These are phyloP conservation scores for Plecotus auritus DNA, from an alignment of 2,113 vertebrate species.

Conservation along the genomic window DNA sequence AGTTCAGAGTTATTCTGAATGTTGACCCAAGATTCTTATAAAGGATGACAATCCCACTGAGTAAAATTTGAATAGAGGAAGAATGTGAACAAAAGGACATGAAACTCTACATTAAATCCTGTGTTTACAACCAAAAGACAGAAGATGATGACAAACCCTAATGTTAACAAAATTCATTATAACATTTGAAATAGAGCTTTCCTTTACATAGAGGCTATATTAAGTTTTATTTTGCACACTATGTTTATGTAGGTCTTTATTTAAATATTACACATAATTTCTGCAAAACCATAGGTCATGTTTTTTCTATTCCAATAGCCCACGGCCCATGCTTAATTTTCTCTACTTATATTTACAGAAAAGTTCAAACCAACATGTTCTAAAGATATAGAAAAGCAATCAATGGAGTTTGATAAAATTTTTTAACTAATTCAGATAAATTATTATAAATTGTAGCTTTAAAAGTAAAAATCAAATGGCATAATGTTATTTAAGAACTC, in stretches of 20 bases:
- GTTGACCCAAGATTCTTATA: slow-evolving; percentile 23
- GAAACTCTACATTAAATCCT: slow-evolving; percentile 42
- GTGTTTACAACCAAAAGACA: slow-evolving; percentile 46
- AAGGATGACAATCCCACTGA: slow-evolving; percentile 29
- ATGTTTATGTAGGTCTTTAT: not conserved
- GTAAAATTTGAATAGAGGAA: slow-evolving; percentile 37
- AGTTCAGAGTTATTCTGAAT: slow-evolving; percentile 33
- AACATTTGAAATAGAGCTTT: slow-evolving; percentile 16
- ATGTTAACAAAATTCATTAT: slow-evolving; percentile 39
- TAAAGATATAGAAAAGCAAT: not conserved
- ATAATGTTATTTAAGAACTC: not conserved
- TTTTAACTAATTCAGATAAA: slow-evolving; percentile 8
- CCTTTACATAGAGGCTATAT: not conserved
- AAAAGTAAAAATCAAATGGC: slow-evolving; percentile 23
- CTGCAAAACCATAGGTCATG: not conserved
- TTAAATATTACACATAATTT: slow-evolving; percentile 5
- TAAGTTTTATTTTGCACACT: slow-evolving; percentile 30
- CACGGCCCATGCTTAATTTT: not conserved
- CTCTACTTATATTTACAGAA: slow-evolving; percentile 1
- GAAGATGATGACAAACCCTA: not conserved
- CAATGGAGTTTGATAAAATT: not conserved
- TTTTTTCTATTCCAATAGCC: not conserved
- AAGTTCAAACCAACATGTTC: not conserved
- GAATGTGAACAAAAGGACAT: slow-evolving; percentile 51
- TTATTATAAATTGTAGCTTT: not conserved